Evolutionary conservation across 2,888 invertebrate genomes (phyloP), one percentile per base, ranked within the genome.

Genomic region (Venusia cambrica): DNA sequence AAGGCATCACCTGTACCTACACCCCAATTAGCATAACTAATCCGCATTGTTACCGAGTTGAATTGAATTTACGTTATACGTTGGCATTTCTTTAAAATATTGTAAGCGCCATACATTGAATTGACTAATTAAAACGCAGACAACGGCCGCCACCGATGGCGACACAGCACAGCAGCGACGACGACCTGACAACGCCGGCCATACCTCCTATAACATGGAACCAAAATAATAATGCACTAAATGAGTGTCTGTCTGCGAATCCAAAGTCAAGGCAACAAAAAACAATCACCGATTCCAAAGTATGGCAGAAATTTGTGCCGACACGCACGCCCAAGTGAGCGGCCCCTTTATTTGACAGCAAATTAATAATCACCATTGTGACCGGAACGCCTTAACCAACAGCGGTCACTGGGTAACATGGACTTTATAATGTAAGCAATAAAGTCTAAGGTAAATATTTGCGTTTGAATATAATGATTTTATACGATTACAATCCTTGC

Each of bases 261-360:
- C 78, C 75, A 70, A 70, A 74, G 73, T 71, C 74, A 71, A 63
- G 66, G 66, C 69, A 75, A 73, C 77, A 83, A 80, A 81, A 83
- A 80, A 81, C 79, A 81, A 84, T 81, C 83, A 75, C 75, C 73
- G 76, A 84, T 85, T 80, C 73, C 81, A 55, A 81, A 84, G 83
- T 83, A 85, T 84, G 83, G 84, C 80, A 85, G 84, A 87, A 79
- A 84, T 85, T 85, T 76, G 83, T 83, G 74, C 79, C 75, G 77
- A 78, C 85, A 84, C 85, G 84, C 84, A 85, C 85, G 84, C 85
- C 84, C 83, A 80, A 80, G 79, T 71, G 78, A 79, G 84, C 85
- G 84, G 85, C 87, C 85, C 83, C 84, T 85, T 85, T 85, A 87
- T 85, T 85, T 87, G 85, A 87, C 87, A 85, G 87, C 83, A 84